Conservation (phyloP, 2,888 invertebrate species). For the Drosophila sordidula region DNA sequence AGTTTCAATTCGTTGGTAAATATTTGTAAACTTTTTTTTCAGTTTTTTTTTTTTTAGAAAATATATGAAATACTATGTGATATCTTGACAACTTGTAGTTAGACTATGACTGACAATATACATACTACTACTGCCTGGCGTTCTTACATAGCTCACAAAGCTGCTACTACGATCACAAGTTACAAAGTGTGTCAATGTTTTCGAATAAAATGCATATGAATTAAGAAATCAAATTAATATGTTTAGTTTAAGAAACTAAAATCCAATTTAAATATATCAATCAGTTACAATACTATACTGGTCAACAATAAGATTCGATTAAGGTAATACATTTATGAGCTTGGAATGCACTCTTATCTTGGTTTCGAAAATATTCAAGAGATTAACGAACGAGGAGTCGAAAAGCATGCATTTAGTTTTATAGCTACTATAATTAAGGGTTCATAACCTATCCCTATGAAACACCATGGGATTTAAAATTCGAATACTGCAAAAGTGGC, state of each 20-base stretch:
- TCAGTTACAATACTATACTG: too few relatives aligned
- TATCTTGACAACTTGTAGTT: constrained; percentile 28
- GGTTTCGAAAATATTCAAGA: too few relatives aligned
- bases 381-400: too few relatives aligned
- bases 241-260: too few relatives aligned
- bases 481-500: constrained; percentile 3
- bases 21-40: constrained; percentile 5
- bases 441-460: background rate
- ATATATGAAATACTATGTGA: constrained; percentile 22
- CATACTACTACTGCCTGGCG: constrained; percentile 3
- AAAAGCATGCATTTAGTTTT: too few relatives aligned
- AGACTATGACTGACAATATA: constrained; percentile 13
- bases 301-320: too few relatives aligned
- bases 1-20: background rate
- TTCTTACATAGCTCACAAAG: constrained; percentile 6
- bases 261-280: too few relatives aligned
- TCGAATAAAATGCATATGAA: too few relatives aligned
- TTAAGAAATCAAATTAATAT: too few relatives aligned
- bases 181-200: background rate
- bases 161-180: constrained; percentile 40
- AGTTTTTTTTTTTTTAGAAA: constrained; percentile 26
- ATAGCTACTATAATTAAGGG: background rate
- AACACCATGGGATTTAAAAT: background rate
- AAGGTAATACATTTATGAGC: too few relatives aligned
- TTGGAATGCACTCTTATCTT: too few relatives aligned